Evolutionary conservation across 2,113 vertebrate species (phyloP).

Genomic region (Periophthalmodon schlosseri): DNA sequence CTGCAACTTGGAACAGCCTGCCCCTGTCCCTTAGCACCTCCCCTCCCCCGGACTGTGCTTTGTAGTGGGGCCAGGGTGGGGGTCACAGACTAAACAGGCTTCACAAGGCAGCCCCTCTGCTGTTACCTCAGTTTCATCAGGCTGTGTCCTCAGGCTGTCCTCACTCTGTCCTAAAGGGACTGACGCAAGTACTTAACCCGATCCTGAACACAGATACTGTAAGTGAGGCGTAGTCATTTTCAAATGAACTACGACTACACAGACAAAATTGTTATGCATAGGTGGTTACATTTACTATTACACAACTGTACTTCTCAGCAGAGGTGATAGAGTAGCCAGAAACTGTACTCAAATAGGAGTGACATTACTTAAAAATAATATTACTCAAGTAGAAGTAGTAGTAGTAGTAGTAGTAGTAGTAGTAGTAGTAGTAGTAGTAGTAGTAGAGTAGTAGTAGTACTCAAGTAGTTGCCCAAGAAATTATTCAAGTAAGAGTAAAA

Average conservation of each 20-base stretch:
- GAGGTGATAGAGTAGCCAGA: no score
- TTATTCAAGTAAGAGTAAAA: no score
- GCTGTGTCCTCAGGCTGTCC: slow-evolving; percentile 11
- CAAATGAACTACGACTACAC: not conserved
- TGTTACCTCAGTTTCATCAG: not conserved
- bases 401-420: no score
- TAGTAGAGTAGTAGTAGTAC: no score
- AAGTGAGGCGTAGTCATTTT: not conserved
- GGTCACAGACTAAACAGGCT: slow-evolving; percentile 34
- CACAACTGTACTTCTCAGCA: no score
- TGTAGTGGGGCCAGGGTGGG: slow-evolving; percentile 2
- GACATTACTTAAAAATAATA: no score
- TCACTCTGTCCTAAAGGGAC: slow-evolving; percentile 18
- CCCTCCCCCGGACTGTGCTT: not conserved
- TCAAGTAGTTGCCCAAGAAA: no score
- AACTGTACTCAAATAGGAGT: no score
- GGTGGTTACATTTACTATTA: no score
- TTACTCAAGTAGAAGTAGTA: no score
- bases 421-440: no score
- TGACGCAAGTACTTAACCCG: slow-evolving; percentile 37
- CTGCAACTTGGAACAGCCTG: no score
- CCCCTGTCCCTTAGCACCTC: not conserved
- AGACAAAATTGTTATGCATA: not conserved
- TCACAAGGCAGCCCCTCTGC: not conserved
- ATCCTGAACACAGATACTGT: slow-evolving; percentile 22